These are phyloP conservation scores for Catostylus mosaicus DNA, from an alignment of 30 jellyfish, hydroid and myxozoan genomes.

Conservation along the genomic window DNA sequence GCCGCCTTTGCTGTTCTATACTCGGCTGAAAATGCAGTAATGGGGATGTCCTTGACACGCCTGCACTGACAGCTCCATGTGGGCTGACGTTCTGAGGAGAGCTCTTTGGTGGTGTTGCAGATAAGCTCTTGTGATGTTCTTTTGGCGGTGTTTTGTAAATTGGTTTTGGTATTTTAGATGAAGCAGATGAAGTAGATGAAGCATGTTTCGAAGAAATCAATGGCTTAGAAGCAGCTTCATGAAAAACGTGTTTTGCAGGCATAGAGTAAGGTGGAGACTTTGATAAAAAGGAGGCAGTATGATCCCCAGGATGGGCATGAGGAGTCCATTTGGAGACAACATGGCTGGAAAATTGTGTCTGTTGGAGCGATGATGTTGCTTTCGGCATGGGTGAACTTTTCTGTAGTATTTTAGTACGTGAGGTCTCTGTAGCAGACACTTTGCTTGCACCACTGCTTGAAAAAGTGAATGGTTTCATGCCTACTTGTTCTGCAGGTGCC, in stretches of 20 bases:
- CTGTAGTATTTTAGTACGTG: background rate
- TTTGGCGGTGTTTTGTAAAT: constrained; percentile 53
- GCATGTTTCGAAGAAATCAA: background rate
- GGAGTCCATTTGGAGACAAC: background rate
- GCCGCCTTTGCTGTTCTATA: constrained; percentile 39
- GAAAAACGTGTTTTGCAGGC: constrained; percentile 12
- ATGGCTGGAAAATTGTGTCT: constrained; percentile 8
- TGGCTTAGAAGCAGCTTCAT: constrained; percentile 1
- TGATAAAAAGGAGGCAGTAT: background rate
- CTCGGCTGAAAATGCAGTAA: constrained; percentile 46
- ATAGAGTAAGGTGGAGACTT: background rate
- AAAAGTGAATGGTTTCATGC: background rate
- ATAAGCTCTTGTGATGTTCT: constrained; percentile 34
- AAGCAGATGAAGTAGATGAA: background rate
- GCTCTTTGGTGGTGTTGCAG: constrained; percentile 59
- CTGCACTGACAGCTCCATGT: constrained; percentile 24
- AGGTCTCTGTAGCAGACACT: background rate
- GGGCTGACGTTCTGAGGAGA: constrained; percentile 57
- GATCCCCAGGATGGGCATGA: background rate
- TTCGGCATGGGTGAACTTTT: constrained; percentile 16
- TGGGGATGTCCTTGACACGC: constrained; percentile 54
- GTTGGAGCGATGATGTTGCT: background rate
- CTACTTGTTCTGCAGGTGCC: constrained; percentile 16
- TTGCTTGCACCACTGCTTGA: background rate
- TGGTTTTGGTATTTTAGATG: constrained; percentile 22